Base-by-base conservation (phyloP, 2,113 vertebrate species). In the Hydropotes inermis region DNA sequence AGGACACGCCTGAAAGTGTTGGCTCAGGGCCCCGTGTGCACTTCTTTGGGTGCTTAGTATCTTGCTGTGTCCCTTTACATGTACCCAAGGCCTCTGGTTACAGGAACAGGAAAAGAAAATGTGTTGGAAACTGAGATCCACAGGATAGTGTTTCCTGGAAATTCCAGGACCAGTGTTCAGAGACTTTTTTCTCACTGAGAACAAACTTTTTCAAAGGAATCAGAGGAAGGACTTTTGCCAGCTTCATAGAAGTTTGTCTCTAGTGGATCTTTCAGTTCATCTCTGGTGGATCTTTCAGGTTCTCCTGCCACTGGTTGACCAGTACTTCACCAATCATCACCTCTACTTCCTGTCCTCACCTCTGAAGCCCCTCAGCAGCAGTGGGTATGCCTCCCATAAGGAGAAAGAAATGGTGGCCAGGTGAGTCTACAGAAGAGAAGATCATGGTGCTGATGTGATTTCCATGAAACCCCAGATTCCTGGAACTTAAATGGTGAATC, bases 371-470 rank as follows among this genome's bases (percentile, higher is more conserved):
- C 99, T 99, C 27, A 99, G 99, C 98, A 99, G 99, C 98, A 99
- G 99, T 21, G 99, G 99, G 43, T 99, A 99, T 94, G 99, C 99
- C 93, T 99, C 99, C 91, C 99, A 99, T 98, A 99, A 99, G 97
- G 99, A 99, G 99, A 99, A 99, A 97, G 99, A 99, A 98, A 99
- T 99, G 99, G 99, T 99, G 97, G 99, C 99, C 98, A 99, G 99
- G 99, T 99, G 99, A 98, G 98, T 97, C 97, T 74, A 3, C 45
- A 27, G 55, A 30, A 94, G 52, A 61, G 70, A 93, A 58, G 54
- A 14, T 30, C 30, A 2, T 0, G 7, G 50, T 39, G 25, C 27
- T 27, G 0, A 1, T 28, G 19, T 47, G 21, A 14, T 12, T 45
- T 52, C 15, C 45, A 14, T 58, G 60, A 94, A 85, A 28, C 16